These are phyloP conservation scores for Triops longicaudatus DNA, from an alignment of 1,140 invertebrate species.

Conservation along the genomic window DNA sequence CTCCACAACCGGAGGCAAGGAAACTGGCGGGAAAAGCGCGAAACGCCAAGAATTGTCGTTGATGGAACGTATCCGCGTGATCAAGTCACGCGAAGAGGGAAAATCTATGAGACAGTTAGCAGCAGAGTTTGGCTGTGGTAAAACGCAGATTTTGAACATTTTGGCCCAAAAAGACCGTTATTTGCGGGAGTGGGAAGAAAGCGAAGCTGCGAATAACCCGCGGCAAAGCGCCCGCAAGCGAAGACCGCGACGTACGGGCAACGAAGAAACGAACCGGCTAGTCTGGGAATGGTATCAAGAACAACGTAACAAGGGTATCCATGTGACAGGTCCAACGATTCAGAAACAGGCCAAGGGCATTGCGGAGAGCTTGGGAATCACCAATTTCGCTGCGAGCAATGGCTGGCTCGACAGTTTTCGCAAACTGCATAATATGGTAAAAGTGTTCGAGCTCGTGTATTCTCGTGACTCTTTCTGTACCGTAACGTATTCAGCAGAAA, in stretches of 20 bases:
- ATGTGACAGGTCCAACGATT: slow-evolving; percentile 31
- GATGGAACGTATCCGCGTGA: slow-evolving; percentile 27
- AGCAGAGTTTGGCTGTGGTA: slow-evolving; percentile 26
- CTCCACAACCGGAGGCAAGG: not conserved
- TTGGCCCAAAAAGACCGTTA: slow-evolving; percentile 26
- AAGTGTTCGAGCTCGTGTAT: not conserved
- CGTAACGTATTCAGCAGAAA: too few species aligned
- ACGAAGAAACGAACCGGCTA: slow-evolving; percentile 28
- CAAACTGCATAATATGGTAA: slow-evolving; percentile 31
- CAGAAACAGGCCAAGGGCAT: slow-evolving; percentile 30
- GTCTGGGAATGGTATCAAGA: slow-evolving; percentile 28
- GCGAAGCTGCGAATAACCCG: slow-evolving; percentile 21
- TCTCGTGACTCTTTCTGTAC: too few species aligned
- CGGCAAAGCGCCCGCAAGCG: slow-evolving; percentile 22
- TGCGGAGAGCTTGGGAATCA: slow-evolving; percentile 26
- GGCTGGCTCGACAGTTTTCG: slow-evolving; percentile 32
- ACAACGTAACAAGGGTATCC: slow-evolving; percentile 18
- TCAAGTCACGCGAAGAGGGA: slow-evolving; percentile 20
- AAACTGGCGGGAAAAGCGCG: not conserved
- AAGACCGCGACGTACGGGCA: slow-evolving; percentile 26
- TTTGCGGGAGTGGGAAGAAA: slow-evolving; percentile 26
- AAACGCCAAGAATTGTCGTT: slow-evolving; percentile 28
- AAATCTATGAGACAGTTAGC: slow-evolving; percentile 29
- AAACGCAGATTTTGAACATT: slow-evolving; percentile 30
- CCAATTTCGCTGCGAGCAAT: slow-evolving; percentile 32